phyloP scores from a whole-genome alignment of 2,888 invertebrate genomes.

The Amphipoea lucens region DNA sequence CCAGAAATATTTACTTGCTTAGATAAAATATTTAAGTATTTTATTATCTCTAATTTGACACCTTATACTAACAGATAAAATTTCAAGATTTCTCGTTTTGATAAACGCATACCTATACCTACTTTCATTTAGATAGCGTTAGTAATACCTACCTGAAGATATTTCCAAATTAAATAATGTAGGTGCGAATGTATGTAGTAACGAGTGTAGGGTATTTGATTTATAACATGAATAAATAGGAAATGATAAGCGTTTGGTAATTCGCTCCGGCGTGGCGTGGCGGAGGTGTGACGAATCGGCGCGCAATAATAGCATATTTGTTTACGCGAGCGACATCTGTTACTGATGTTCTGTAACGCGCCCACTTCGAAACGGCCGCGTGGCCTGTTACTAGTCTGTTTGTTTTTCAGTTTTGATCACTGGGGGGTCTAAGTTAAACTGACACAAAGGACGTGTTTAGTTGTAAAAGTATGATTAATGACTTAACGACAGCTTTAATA shows the following conservation, averaged over 20 bases:
- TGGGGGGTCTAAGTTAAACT: constrained; percentile 11
- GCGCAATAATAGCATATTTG: constrained; percentile 67
- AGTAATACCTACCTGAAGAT: constrained; percentile 28
- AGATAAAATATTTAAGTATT: constrained; percentile 39
- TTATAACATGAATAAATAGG: constrained; percentile 57
- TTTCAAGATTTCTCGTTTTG: constrained; percentile 52
- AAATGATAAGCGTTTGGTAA: constrained; percentile 59
- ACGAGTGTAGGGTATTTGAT: constrained; percentile 51
- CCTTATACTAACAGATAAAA: constrained; percentile 52
- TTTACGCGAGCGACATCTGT: constrained; percentile 69
- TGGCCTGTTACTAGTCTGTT: constrained; percentile 32
- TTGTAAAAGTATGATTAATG: constrained; percentile 18
- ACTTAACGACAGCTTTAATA: neutral
- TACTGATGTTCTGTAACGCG: constrained; percentile 57
- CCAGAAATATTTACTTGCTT: constrained; percentile 36
- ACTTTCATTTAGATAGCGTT: constrained; percentile 41
- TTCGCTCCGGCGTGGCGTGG: constrained; percentile 49
- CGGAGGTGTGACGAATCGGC: constrained; percentile 63
- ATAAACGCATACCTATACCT: constrained; percentile 43
- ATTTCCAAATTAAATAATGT: constrained; percentile 44
- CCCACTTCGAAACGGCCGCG: constrained; percentile 41
- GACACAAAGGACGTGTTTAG: constrained; percentile 4
- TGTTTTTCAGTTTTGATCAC: constrained; percentile 39
- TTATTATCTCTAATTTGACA: constrained; percentile 50
- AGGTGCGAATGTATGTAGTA: constrained; percentile 26